phyloP scores from a whole-genome alignment of 2,797 vertebrate genomes.

The Linurgus olivaceus region DNA sequence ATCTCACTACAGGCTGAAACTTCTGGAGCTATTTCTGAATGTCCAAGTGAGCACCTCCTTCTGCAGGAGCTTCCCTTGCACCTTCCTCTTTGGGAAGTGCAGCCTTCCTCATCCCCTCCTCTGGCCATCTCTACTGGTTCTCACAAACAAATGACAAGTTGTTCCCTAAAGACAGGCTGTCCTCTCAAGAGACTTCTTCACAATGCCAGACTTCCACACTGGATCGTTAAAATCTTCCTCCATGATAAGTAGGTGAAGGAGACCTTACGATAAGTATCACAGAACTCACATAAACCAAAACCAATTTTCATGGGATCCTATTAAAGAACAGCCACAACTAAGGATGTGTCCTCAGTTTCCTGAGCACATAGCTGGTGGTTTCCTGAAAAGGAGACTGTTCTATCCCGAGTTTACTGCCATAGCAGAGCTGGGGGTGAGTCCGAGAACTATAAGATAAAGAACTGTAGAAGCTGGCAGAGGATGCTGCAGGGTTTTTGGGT shows the following conservation, averaged over 20 bases:
- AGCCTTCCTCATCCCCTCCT: not conserved
- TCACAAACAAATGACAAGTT: not conserved
- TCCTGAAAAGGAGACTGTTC: not conserved
- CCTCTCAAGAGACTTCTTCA: not conserved
- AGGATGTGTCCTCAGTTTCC: not conserved
- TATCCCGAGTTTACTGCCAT: not conserved
- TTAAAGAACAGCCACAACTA: not conserved
- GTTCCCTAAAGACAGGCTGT: not conserved
- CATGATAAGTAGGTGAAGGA: not conserved
- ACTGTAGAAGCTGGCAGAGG: not conserved
- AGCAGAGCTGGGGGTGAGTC: not conserved
- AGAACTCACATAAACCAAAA: not conserved
- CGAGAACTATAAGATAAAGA: fast-evolving
- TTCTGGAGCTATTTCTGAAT: not conserved
- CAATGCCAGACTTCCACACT: not conserved
- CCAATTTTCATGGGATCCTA: not conserved
- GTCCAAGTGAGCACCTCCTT: not conserved
- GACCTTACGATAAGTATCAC: not conserved
- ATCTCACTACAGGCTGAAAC: not conserved
- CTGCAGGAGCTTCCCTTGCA: not conserved
- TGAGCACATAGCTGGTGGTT: not conserved
- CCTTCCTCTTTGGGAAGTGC: not conserved
- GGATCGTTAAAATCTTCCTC: not conserved
- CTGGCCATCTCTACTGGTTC: not conserved
- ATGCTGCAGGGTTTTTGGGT: not conserved